Evolutionary conservation across 2,888 invertebrate genomes (phyloP), one percentile per base, ranked within the genome.

Genomic region (Polietes domitor): DNA sequence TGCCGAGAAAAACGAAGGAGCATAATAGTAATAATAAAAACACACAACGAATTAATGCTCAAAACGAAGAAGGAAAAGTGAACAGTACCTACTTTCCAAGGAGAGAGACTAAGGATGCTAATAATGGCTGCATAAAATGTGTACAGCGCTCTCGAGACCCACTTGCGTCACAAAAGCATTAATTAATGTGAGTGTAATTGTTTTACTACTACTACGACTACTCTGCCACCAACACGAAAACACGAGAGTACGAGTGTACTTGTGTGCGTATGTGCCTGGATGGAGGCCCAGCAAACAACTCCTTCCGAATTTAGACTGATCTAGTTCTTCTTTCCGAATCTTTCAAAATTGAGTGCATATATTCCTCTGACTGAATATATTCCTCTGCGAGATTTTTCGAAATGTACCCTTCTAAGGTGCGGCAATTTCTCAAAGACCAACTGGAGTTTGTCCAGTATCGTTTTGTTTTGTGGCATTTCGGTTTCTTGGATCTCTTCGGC

Each of bases 171-270:
- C 73, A 79, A 82, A 37, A 79, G 79, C 76, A 82, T 85, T 85
- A 85, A 85, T 85, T 85, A 85, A 79, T 82, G 73, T 75, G 68
- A 79, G 76, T 76, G 75, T 82, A 85, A 85, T 82, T 82, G 76
- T 82, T 85, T 79, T 79, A 73, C 63, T 43, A 55, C 77, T 37
- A n/a, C 47, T n/a, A n/a, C n/a, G 47, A 47, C 7, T 47, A 55
- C 77, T 53, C 19, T 37, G 47, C 47, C 12, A n/a, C n/a, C n/a
- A 47, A 15, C n/a, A 3, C 6, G 6, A 15, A n/a, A 15, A 47
- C n/a, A 47, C 6, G 47, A 47, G n/a, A 1, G 7, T 26, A 28
- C 17, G 61, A 61, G n/a, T 61, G 61, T 17, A 6, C 0, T 21
- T 24, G 26, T 58, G 12, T 61, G 28, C 2, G 61, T 28, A 2